phyloP scores from a whole-genome alignment of 2,888 invertebrate genomes.

The Nephrocerus scutellatus region DNA sequence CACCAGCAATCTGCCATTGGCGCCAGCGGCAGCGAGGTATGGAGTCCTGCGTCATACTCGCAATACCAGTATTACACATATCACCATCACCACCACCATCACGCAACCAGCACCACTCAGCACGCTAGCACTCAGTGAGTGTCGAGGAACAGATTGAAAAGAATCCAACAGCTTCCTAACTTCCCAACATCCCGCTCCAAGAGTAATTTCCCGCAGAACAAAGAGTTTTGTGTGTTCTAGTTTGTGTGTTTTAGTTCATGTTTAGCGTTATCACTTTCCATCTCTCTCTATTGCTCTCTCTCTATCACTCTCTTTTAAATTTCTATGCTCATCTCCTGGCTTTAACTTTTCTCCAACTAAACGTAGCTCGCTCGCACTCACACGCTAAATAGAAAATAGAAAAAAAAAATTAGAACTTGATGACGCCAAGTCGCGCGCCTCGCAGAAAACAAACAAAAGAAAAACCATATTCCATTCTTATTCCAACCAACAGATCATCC shows the following conservation, averaged over 20 bases:
- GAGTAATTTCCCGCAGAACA: slow-evolving; percentile 9
- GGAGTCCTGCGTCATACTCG: slow-evolving; percentile 51
- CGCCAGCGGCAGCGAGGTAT: slow-evolving; percentile 56
- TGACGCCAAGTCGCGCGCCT: slow-evolving; percentile 8
- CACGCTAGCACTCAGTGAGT: slow-evolving; percentile 54
- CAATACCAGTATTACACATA: slow-evolving; percentile 60
- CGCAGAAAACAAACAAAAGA: slow-evolving; percentile 5
- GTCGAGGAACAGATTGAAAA: slow-evolving; percentile 34
- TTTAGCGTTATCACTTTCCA: neutral
- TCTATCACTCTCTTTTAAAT: slow-evolving; percentile 12
- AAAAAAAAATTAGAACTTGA: slow-evolving; percentile 17
- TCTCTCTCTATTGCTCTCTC: slow-evolving; percentile 6
- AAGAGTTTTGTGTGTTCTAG: slow-evolving; percentile 10
- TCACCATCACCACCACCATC: slow-evolving; percentile 52
- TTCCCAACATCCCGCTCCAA: slow-evolving; percentile 17
- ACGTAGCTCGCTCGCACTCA: slow-evolving; percentile 22
- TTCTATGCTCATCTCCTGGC: slow-evolving; percentile 12
- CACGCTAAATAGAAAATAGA: neutral
- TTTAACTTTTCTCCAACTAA: slow-evolving; percentile 14
- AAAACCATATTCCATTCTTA: too few relatives aligned
- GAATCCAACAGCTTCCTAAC: slow-evolving; percentile 16
- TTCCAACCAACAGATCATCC: slow-evolving; percentile 41
- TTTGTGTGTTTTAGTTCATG: slow-evolving; percentile 15
- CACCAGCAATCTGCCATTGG: slow-evolving; percentile 46
- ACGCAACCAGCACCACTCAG: slow-evolving; percentile 47